Percentiles rank a stretch among this genome's conserved stretches.
phyloP scores from a whole-genome alignment of 2,888 invertebrate genomes.

The Neelides folsomi region DNA sequence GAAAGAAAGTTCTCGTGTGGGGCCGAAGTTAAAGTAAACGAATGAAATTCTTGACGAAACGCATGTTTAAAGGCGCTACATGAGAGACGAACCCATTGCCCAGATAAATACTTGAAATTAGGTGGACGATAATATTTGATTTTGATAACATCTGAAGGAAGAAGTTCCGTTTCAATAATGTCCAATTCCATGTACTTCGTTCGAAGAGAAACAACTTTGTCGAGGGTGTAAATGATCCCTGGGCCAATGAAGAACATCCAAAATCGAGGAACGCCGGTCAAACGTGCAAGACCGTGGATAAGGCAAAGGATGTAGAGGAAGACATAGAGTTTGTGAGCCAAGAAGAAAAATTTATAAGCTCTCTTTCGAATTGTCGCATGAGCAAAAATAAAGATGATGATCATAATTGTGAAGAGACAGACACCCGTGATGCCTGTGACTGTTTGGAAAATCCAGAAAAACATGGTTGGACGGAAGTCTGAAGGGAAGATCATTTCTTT shows the following conservation, averaged over 20 bases:
- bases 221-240: slow-evolving; percentile 73
- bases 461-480: slow-evolving; percentile 84
- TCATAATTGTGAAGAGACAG: slow-evolving; percentile 74
- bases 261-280: slow-evolving; percentile 82
- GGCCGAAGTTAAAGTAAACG: slow-evolving; percentile 87
- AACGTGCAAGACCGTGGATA: slow-evolving; percentile 76
- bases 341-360: slow-evolving; percentile 92
- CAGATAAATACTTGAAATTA: slow-evolving; percentile 81
- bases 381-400: slow-evolving; percentile 91
- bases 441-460: slow-evolving; percentile 90
- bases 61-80: slow-evolving; percentile 71
- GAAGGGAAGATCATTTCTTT: slow-evolving; percentile 87
- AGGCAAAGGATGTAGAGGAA: slow-evolving; percentile 70
- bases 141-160: slow-evolving; percentile 88
- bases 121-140: slow-evolving; percentile 91
- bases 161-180: slow-evolving; percentile 79
- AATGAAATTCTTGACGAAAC: slow-evolving; percentile 66
- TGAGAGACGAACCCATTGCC: slow-evolving; percentile 85
- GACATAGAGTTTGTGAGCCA: slow-evolving; percentile 78
- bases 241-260: slow-evolving; percentile 90
- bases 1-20: slow-evolving; percentile 90
- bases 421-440: slow-evolving; percentile 83
- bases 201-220: slow-evolving; percentile 80
- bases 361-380: slow-evolving; percentile 82
- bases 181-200: slow-evolving; percentile 85